Percentiles rank a stretch among this genome's conserved stretches.
Conservation (phyloP, 2,888 invertebrate species). For the Nomada fucata region DNA sequence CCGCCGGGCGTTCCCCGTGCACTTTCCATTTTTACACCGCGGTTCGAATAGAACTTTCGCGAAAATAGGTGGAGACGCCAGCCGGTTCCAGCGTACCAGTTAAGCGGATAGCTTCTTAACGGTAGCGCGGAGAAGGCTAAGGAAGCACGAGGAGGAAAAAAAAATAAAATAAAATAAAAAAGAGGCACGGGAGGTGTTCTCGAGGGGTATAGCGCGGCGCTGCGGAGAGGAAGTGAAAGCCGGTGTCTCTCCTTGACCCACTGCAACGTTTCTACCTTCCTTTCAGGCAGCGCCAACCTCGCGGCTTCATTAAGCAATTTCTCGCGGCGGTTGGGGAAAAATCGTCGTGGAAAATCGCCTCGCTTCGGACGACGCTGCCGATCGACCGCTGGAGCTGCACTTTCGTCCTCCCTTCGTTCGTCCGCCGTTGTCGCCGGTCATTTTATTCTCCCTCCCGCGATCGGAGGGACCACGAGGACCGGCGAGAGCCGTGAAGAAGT, state of each 20-base stretch:
- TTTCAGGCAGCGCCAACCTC: constrained; percentile 81
- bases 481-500: not conserved
- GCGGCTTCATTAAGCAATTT: constrained; percentile 84
- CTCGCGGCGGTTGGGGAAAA: constrained; percentile 69
- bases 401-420: not conserved
- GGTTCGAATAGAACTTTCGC: too few species aligned
- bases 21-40: too few species aligned
- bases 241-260: constrained; percentile 84
- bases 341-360: constrained; percentile 66
- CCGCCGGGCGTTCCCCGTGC: too few species aligned
- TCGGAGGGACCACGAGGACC: not conserved
- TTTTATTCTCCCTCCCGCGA: not conserved
- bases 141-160: constrained; percentile 45
- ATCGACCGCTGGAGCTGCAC: not conserved
- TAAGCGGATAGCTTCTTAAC: constrained; percentile 24
- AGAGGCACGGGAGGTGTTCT: constrained; percentile 65
- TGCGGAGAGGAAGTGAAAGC: constrained; percentile 84
- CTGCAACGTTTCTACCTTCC: constrained; percentile 84
- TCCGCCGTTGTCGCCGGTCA: not conserved
- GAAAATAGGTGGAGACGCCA: too few species aligned
- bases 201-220: constrained; percentile 71
- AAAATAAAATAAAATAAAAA: constrained; percentile 40
- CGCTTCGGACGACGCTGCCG: not conserved
- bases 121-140: constrained; percentile 35
- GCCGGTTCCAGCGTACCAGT: too few species aligned